These are phyloP conservation scores for Melanostoma scalare DNA, from an alignment of 2,888 invertebrate genomes.

Conservation along the genomic window DNA sequence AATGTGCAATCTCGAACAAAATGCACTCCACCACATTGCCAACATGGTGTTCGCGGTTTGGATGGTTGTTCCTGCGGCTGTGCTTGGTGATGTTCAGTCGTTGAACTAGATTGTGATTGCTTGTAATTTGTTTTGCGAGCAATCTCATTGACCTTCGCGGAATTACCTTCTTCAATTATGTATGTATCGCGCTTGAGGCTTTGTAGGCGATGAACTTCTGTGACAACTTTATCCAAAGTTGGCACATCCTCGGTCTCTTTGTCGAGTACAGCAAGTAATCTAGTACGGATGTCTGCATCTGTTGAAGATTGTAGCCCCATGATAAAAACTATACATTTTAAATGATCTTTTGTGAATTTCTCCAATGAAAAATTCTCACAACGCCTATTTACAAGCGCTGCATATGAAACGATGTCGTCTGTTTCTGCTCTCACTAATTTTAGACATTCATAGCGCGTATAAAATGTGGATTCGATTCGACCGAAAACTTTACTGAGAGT, in stretches of 20 bases:
- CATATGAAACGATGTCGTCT: conserved; percentile 20
- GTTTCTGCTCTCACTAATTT: conserved; percentile 25
- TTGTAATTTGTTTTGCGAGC: no score
- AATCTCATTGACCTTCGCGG: no score
- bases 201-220: conserved; percentile 42
- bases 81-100: no score
- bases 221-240: conserved; percentile 47
- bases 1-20: conserved; percentile 45
- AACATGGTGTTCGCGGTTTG: no score
- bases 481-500: conserved; percentile 15
- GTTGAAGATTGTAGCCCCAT: no score
- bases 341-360: conserved; percentile 35
- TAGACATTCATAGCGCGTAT: conserved; percentile 19
- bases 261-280: conserved; percentile 24
- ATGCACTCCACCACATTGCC: no score
- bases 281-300: conserved; percentile 19
- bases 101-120: no score
- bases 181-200: no score
- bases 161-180: no score
- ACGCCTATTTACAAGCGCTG: conserved; percentile 10
- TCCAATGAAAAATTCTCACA: conserved; percentile 48
- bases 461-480: conserved; percentile 13
- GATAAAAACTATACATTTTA: conserved; percentile 42
- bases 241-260: conserved; percentile 14
- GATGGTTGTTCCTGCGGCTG: no score